A percentile compares a stretch with the other conserved stretches of the same genome.
Conservation (phyloP, 1,140 invertebrate genomes). For the Drosophila santomea region DNA sequence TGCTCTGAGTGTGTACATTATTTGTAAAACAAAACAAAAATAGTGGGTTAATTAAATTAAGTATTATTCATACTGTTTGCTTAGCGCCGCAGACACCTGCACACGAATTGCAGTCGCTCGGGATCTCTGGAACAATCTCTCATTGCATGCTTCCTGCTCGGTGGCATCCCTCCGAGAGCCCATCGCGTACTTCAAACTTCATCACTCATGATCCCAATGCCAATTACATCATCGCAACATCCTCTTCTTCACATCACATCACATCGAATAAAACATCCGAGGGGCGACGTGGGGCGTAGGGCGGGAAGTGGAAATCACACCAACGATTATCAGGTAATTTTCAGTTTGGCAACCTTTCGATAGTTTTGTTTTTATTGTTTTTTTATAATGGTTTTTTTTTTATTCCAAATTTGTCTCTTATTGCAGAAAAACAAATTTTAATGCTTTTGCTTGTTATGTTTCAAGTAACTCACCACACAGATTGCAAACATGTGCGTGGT, state of each 20-base stretch:
- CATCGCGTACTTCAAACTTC: conserved; percentile 49
- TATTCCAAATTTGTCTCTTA: conserved; percentile 75
- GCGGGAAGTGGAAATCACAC: conserved; percentile 81
- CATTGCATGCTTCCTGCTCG: conserved; percentile 26
- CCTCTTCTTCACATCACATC: conserved; percentile 54
- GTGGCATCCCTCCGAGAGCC: conserved; percentile 39
- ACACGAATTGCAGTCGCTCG: conserved; percentile 55
- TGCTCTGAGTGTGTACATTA: conserved; percentile 44
- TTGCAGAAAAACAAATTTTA: conserved; percentile 78
- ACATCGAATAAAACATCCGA: conserved; percentile 50
- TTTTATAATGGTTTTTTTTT: conserved; percentile 37
- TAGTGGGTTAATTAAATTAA: conserved; percentile 82
- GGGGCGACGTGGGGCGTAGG: conserved; percentile 64
- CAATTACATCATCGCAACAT: conserved; percentile 58
- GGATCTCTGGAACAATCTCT: conserved; percentile 36
- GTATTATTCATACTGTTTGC: conserved; percentile 82
- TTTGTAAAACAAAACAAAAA: conserved; percentile 70
- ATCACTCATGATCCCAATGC: conserved; percentile 45
- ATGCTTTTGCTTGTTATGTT: conserved; percentile 55
- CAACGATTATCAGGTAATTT: conserved; percentile 76
- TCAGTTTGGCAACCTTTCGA: conserved; percentile 63
- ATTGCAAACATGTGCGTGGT: conserved; percentile 75
- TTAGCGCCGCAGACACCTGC: conserved; percentile 75
- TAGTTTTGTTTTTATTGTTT: conserved; percentile 41
- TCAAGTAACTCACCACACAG: conserved; percentile 75